Base-by-base conservation (phyloP, 1,140 invertebrate species). In the Rhagoletis pomonella region DNA sequence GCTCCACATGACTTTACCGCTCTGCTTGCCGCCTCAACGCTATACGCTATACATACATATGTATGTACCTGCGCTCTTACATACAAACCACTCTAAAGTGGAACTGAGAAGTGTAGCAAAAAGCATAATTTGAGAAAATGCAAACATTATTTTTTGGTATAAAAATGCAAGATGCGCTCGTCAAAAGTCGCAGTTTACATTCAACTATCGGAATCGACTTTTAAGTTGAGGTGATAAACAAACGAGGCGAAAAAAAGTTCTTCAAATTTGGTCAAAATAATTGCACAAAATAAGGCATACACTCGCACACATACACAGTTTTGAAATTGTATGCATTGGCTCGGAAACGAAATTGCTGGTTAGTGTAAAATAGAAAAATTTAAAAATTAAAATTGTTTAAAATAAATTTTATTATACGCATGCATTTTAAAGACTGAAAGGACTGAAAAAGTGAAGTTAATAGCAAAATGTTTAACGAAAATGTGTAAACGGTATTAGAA, bases 81-180 rank as follows among this genome's bases (percentile, higher is more conserved):
- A n/a, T 73, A 73, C 39, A 14, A 42, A 47, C 67, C 10, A 17
- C 67, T 42, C 67, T 14, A 47, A 73, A 73, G 67, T 81, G n/a
- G 73, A 44, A 81, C 47, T 81, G 73, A 81, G 73, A 81, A 81
- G 47, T 81, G 73, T 81, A 81, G 14, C 47, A 81, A 81, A 81
- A 81, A 81, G 47, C 47, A n/a, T 81, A 81, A 42, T 42, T 81
- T 81, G 73, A 81, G 73, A 81, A 81, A 81, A 81, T 81, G 47
- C 44, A 81, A 81, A 81, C 47, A 55, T 47, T 55, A 81, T 19
- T 81, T 81, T 85, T 85, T 44, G 55, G 84, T 85, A 85, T 85
- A 85, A 85, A 85, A 55, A 85, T 85, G 58, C 84, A 85, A 85
- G 84, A 85, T 85, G 84, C 84, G 84, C 84, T 85, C 59, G 59